Percentiles rank a stretch among this genome's conserved stretches.
Evolutionary conservation across 2,888 invertebrate species (phyloP).

Genomic region (Morpho deidamia): DNA sequence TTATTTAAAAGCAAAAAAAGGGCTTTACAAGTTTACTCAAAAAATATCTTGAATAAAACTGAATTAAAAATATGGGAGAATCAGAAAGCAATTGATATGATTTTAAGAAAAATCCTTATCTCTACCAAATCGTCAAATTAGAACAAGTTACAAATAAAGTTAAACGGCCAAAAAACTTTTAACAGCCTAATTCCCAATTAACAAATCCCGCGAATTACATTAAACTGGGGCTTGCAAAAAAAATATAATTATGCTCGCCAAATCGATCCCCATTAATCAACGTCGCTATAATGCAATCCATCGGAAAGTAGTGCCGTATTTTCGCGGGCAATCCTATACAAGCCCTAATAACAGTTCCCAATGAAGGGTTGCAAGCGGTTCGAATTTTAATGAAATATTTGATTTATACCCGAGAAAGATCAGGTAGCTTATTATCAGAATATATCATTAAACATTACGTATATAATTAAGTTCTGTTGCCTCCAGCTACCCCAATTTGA

Average conservation of each 20-base stretch:
- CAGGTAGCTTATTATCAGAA: constrained; percentile 78
- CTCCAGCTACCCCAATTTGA: constrained; percentile 73
- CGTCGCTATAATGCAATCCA: constrained; percentile 52
- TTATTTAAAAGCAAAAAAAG: too few relatives aligned
- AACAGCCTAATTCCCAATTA: constrained; percentile 16
- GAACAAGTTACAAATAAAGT: too few relatives aligned
- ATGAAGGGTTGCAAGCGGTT: constrained; percentile 69
- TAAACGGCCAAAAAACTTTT: not conserved
- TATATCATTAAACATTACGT: constrained; percentile 77
- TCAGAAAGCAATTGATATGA: too few relatives aligned
- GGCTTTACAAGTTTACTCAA: too few relatives aligned
- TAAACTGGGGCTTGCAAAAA: constrained; percentile 13
- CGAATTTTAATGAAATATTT: constrained; percentile 77
- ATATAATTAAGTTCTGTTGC: constrained; percentile 74
- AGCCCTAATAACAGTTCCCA: constrained; percentile 56
- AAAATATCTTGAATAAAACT: too few relatives aligned
- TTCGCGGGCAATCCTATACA: constrained; percentile 55
- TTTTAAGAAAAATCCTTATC: too few relatives aligned
- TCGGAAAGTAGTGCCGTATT: constrained; percentile 47
- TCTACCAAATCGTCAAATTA: too few relatives aligned
- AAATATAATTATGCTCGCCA: constrained; percentile 31
- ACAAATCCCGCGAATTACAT: constrained; percentile 13
- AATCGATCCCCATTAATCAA: constrained; percentile 43
- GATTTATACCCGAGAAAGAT: constrained; percentile 70
- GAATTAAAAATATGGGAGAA: too few relatives aligned